Conservation (phyloP, 2,888 invertebrate genomes). For the Diaperis boleti region DNA sequence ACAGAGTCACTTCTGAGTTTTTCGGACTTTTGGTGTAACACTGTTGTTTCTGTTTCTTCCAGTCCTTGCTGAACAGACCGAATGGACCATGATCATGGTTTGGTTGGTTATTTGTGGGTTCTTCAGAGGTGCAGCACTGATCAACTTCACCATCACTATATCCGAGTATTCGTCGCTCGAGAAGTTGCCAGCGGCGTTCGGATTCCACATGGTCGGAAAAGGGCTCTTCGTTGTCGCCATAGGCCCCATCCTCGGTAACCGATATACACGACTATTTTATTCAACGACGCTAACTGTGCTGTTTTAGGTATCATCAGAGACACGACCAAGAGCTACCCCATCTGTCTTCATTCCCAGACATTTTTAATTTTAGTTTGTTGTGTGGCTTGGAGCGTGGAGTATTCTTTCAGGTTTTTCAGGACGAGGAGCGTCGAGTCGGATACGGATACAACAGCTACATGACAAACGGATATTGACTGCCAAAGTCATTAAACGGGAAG, state of each 20-base stretch:
- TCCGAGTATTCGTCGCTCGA: constrained; percentile 80
- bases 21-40: constrained; percentile 26
- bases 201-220: constrained; percentile 82
- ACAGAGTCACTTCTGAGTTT: constrained; percentile 32
- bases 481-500: constrained; percentile 13
- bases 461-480: constrained; percentile 53
- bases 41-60: constrained; percentile 58
- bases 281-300: constrained; percentile 15
- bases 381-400: constrained; percentile 78
- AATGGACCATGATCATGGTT: constrained; percentile 76
- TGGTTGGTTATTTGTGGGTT: constrained; percentile 84
- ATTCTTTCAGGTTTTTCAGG: constrained; percentile 61
- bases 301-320: constrained; percentile 77
- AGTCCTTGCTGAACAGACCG: constrained; percentile 81
- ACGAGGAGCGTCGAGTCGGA: constrained; percentile 62
- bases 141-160: constrained; percentile 83
- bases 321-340: constrained; percentile 75
- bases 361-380: constrained; percentile 77
- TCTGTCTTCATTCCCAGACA: constrained; percentile 80
- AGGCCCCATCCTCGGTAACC: constrained; percentile 77
- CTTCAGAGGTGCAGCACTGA: constrained; percentile 81
- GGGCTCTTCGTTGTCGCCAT: constrained; percentile 77
- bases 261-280: too few relatives aligned
- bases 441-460: constrained; percentile 58
- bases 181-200: constrained; percentile 82